These are phyloP conservation scores for Laupala kohalensis DNA, from an alignment of 1,140 invertebrate species.

Conservation along the genomic window DNA sequence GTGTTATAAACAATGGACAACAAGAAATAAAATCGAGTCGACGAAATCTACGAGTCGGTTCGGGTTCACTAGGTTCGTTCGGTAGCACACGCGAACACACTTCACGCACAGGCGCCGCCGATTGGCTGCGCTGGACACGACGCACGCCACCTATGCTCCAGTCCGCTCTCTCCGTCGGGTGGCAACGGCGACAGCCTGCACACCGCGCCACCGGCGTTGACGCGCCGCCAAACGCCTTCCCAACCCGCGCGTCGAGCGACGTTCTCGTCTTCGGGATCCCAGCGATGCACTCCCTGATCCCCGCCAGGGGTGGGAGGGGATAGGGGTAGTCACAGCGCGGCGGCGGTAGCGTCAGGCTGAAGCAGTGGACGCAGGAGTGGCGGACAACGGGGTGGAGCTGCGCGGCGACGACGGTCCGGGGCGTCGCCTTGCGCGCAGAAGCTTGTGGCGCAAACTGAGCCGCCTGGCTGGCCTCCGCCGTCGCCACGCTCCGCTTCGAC, in stretches of 20 bases:
- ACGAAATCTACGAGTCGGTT: neutral
- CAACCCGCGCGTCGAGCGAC: too few species aligned
- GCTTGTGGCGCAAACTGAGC: neutral
- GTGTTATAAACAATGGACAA: neutral
- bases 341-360: neutral
- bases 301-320: too few species aligned
- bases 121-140: neutral
- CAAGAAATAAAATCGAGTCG: neutral
- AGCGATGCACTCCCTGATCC: too few species aligned
- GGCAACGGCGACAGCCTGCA: neutral
- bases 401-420: neutral
- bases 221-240: too few species aligned
- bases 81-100: neutral
- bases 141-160: neutral
- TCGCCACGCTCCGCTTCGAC: neutral
- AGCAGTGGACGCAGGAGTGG: too few species aligned
- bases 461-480: too few species aligned
- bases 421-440: neutral
- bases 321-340: neutral
- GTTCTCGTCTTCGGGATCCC: too few species aligned
- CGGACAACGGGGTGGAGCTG: neutral
- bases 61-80: neutral
- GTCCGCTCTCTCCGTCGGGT: too few species aligned
- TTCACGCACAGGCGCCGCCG: neutral
- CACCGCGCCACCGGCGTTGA: too few species aligned